Percentiles rank a stretch among this genome's conserved stretches.
Conservation (phyloP, 2,797 vertebrate genomes). For the Kryptopterus vitreolus region DNA sequence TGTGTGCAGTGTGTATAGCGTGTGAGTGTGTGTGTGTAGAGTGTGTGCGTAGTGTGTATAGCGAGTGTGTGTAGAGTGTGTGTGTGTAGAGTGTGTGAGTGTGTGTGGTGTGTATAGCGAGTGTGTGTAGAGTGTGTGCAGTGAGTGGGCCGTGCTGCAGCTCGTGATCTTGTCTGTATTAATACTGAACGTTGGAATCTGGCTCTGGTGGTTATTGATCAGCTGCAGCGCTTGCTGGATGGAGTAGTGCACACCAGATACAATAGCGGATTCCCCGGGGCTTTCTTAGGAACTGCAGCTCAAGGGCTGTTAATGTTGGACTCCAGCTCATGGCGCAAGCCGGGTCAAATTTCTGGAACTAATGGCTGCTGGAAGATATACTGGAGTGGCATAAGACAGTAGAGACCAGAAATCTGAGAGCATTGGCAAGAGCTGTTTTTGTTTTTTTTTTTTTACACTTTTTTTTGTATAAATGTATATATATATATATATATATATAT, state of each 20-base stretch:
- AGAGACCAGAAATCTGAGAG: conserved; percentile 26
- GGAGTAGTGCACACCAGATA: conserved; percentile 43
- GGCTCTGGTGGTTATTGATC: conserved; percentile 44
- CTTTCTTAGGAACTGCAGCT: conserved; percentile 50
- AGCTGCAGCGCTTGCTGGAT: conserved; percentile 40
- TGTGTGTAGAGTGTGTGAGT: too few species aligned
- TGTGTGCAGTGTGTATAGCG: too few species aligned
- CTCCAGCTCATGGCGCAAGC: conserved; percentile 42
- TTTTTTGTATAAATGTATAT: background rate
- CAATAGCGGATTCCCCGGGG: conserved; percentile 43
- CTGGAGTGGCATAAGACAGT: conserved; percentile 33
- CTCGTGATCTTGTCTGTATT: conserved; percentile 38
- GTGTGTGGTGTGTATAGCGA: conserved; percentile 22
- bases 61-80: too few species aligned
- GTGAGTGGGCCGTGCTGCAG: conserved; percentile 1
- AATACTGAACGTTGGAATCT: conserved; percentile 26
- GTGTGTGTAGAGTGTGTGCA: conserved; percentile 8
- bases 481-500: too few species aligned
- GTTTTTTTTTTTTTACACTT: background rate
- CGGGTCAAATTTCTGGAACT: conserved; percentile 49
- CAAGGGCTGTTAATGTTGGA: conserved; percentile 44
- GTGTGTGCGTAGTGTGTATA: too few species aligned
- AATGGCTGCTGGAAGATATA: conserved; percentile 44
- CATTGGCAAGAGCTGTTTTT: conserved; percentile 9
- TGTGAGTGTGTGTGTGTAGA: too few species aligned